Conservation (phyloP, 2,888 invertebrate genomes). For the Strigamia transsilvanica region DNA sequence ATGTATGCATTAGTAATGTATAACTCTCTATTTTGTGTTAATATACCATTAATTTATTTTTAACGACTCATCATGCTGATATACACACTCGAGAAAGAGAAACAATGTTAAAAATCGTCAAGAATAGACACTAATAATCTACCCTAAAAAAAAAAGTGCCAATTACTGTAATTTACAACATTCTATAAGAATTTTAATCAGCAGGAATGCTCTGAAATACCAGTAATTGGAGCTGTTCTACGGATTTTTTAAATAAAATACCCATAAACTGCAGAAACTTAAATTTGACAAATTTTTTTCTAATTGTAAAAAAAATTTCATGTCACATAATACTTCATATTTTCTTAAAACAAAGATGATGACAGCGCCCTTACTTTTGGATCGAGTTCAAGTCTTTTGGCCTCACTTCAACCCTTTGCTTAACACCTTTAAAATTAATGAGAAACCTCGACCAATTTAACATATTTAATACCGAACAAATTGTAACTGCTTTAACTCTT, state of each 20-base stretch:
- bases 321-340: too few relatives aligned
- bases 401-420: not conserved
- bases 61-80: not conserved
- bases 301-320: too few relatives aligned
- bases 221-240: not conserved
- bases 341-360: too few relatives aligned
- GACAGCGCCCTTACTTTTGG: not conserved
- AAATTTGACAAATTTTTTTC: too few relatives aligned
- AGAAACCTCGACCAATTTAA: slow-evolving; percentile 9
- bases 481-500: slow-evolving; percentile 19
- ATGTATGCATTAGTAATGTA: not conserved
- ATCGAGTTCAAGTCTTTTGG: slow-evolving; percentile 4
- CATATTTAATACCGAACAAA: slow-evolving; percentile 27
- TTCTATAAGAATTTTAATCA: not conserved
- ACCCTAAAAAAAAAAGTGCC: too few relatives aligned
- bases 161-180: not conserved
- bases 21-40: not conserved
- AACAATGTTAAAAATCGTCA: not conserved
- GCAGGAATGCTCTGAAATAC: not conserved
- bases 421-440: slow-evolving; percentile 23
- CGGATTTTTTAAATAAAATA: too few relatives aligned
- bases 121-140: not conserved
- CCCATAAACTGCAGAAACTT: too few relatives aligned
- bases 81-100: not conserved
- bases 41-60: not conserved